Conservation (phyloP, 2,797 vertebrate species). For the Poeciliopsis turneri region DNA sequence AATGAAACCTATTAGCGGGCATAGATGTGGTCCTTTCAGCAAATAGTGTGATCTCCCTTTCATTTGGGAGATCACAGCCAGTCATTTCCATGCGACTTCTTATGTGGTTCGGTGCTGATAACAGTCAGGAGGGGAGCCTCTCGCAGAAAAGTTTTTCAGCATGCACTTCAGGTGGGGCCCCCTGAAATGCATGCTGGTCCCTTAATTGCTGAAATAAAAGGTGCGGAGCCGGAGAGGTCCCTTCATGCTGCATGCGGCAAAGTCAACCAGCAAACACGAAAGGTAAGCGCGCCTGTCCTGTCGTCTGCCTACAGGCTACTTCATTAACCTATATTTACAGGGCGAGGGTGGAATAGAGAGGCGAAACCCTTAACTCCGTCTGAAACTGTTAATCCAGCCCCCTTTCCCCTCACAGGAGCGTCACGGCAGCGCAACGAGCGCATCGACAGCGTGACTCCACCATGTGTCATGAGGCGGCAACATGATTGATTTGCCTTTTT, state of each 20-base stretch:
- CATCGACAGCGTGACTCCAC: constrained; percentile 41
- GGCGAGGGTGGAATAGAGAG: constrained; percentile 38
- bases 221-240: constrained; percentile 37
- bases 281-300: constrained; percentile 32
- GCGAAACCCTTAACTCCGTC: constrained; percentile 34
- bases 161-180: constrained; percentile 24
- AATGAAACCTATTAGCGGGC: constrained; percentile 54
- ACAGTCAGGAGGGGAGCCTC: constrained; percentile 30
- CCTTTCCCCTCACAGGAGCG: constrained; percentile 1
- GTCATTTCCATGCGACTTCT: constrained; percentile 63
- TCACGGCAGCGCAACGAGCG: constrained; percentile 18
- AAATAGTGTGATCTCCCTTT: constrained; percentile 65
- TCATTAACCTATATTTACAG: constrained; percentile 54
- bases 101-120: constrained; percentile 54
- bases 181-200: neutral
- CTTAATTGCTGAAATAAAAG: constrained; percentile 33
- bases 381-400: constrained; percentile 27
- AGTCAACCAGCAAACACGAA: constrained; percentile 46
- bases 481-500: constrained; percentile 48
- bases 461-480: constrained; percentile 49
- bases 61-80: constrained; percentile 63
- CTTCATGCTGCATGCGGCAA: constrained; percentile 41
- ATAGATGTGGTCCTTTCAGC: constrained; percentile 55
- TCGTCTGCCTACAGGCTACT: constrained; percentile 51
- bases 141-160: constrained; percentile 45